Evolutionary conservation across 2,888 invertebrate genomes (phyloP).

Genomic region (Trissonchulus latispiculum): DNA sequence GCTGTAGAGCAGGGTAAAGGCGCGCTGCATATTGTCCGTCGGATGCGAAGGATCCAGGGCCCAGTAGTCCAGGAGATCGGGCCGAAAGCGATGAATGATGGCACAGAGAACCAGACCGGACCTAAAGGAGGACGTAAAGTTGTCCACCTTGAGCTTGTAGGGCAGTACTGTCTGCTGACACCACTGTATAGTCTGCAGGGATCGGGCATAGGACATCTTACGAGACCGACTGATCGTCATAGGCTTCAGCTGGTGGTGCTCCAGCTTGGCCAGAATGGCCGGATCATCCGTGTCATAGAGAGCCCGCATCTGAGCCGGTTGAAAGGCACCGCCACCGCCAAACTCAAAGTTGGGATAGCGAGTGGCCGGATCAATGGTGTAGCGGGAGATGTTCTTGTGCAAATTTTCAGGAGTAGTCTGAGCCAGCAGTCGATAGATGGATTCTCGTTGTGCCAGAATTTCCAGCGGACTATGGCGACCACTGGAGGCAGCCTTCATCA

Average conservation of each 20-base stretch:
- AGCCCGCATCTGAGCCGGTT: slow-evolving; percentile 22
- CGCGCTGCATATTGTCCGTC: slow-evolving; percentile 6
- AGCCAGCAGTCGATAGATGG: slow-evolving; percentile 72
- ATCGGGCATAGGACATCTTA: background rate
- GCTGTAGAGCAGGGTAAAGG: slow-evolving; percentile 25
- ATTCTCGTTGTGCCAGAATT: slow-evolving; percentile 85
- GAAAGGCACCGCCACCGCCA: slow-evolving; percentile 6
- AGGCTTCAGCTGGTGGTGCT: too few relatives aligned
- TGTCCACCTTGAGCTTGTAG: slow-evolving; percentile 53
- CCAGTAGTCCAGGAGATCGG: slow-evolving; percentile 57
- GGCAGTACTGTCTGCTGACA: slow-evolving; percentile 49
- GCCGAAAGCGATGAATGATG: slow-evolving; percentile 72
- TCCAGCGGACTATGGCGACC: slow-evolving; percentile 29
- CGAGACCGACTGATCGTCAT: background rate
- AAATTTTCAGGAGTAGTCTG: slow-evolving; percentile 96
- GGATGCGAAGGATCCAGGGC: background rate
- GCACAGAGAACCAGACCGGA: slow-evolving; percentile 60
- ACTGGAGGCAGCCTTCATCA: slow-evolving; percentile 57
- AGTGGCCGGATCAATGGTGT: slow-evolving; percentile 48
- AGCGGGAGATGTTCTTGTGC: slow-evolving; percentile 61
- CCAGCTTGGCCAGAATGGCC: too few relatives aligned
- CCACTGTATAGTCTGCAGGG: slow-evolving; percentile 16
- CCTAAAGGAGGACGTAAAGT: slow-evolving; percentile 62
- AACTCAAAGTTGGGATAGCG: slow-evolving; percentile 53
- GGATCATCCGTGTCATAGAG: slow-evolving; percentile 25